A percentile compares a stretch with the other conserved stretches of the same genome.
phyloP scores from a whole-genome alignment of 2,888 invertebrate species.

The Zonitis immaculata region DNA sequence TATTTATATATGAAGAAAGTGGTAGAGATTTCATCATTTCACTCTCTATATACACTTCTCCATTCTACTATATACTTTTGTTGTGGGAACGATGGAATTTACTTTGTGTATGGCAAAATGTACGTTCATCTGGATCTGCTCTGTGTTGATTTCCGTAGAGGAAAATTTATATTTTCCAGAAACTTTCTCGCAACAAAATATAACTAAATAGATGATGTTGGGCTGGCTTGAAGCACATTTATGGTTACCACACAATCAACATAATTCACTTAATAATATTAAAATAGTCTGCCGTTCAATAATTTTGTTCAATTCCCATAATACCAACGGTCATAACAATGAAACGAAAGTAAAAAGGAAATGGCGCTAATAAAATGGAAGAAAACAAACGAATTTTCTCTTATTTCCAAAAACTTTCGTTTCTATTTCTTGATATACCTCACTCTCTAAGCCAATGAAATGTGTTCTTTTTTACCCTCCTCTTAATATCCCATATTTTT shows the following conservation, averaged over 20 bases:
- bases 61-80: no score
- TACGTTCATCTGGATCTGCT: constrained; percentile 35
- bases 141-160: constrained; percentile 45
- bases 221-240: constrained; percentile 22
- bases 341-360: not conserved
- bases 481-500: constrained; percentile 2
- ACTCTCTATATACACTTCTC: no score
- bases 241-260: constrained; percentile 9
- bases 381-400: not conserved
- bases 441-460: not conserved
- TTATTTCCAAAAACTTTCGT: not conserved
- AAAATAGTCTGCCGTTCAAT: not conserved
- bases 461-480: not conserved
- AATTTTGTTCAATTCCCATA: not conserved
- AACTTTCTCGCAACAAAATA: constrained; percentile 23
- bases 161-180: constrained; percentile 43
- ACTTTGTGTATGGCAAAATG: constrained; percentile 42
- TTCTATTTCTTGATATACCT: not conserved
- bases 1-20: constrained; percentile 39
- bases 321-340: not conserved
- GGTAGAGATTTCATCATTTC: constrained; percentile 40
- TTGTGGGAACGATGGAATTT: constrained; percentile 30
- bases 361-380: not conserved
- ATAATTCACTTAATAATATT: not conserved
- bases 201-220: no score